Percentiles rank a stretch among this genome's conserved stretches.
These are phyloP conservation scores for Nothobranchius furzeri DNA, from an alignment of 2,113 vertebrate species.

Conservation along the genomic window DNA sequence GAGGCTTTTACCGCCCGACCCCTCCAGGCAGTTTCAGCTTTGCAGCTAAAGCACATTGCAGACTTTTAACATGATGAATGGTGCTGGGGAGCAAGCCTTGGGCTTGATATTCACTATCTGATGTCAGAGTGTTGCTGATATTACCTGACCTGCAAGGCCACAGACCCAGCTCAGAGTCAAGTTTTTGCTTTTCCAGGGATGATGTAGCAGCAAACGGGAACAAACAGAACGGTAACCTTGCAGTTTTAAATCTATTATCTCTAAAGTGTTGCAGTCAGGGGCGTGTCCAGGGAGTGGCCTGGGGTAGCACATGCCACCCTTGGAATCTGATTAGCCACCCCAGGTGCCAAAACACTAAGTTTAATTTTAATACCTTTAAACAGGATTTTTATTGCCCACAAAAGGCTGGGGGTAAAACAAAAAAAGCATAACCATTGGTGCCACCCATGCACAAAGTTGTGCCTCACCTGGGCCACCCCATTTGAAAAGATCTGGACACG, in stretches of 20 bases:
- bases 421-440: too few relatives aligned
- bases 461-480: too few relatives aligned
- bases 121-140: constrained; percentile 34
- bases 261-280: neutral
- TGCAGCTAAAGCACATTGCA: constrained; percentile 44
- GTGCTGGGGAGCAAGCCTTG: constrained; percentile 20
- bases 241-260: neutral
- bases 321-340: too few relatives aligned
- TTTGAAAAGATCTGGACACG: too few relatives aligned
- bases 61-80: constrained; percentile 66
- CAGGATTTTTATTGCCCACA: too few relatives aligned
- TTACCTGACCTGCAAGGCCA: neutral
- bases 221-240: neutral
- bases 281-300: too few relatives aligned
- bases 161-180: neutral
- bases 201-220: constrained; percentile 1
- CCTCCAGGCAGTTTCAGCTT: constrained; percentile 31
- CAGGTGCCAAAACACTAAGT: too few relatives aligned
- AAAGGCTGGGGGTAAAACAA: too few relatives aligned
- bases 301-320: too few relatives aligned
- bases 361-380: too few relatives aligned
- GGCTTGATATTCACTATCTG: constrained; percentile 29
- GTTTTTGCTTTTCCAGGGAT: constrained; percentile 9
- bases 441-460: too few relatives aligned
- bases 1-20: constrained; percentile 51